Base-by-base conservation (phyloP, 1,140 invertebrate species). In the Pantala flavescens region DNA sequence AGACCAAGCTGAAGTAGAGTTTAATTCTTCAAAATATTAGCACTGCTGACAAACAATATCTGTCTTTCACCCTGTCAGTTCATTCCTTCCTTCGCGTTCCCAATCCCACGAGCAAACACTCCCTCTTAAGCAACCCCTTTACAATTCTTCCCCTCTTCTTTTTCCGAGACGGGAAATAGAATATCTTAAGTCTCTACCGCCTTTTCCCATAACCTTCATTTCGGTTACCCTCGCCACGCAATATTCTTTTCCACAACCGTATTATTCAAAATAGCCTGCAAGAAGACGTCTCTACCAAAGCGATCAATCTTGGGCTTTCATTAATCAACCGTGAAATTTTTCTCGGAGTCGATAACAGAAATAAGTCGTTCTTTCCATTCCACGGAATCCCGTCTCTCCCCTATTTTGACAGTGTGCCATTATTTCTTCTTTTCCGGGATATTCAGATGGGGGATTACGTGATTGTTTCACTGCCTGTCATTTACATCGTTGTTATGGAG, bases 291-390 rank as follows among this genome's bases (percentile, higher is more conserved):
- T 3, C 49, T 3, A 21, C 49, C 49, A 63, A 63, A 21, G n/a
- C 49, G 49, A 63, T 63, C 49, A 63, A 63, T 63, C 49, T 7
- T 63, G 49, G 49, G 12, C 49, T 63, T 63, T 63, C 49, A 63
- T 63, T 63, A 63, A 63, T 63, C 49, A 63, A 63, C 49, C 49
- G 49, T 63, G 49, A 63, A 63, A 63, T 63, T 63, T 21, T 21
- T 21, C 49, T 63, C 12, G 49, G 5, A 63, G 49, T 63, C 49
- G 49, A 63, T 63, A 63, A 63, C 49, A 63, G 49, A 63, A 63
- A 63, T 63, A 63, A 63, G 49, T 63, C 49, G 49, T 63, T 63
- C 49, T 63, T 63, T 21, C n/a, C 49, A 63, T 63, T 63, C 49
- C n/a, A 7, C 28, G 9, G 28, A 36, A 36, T 36, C 28, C 28